Evolutionary conservation across 2,113 vertebrate genomes (phyloP).

Genomic region (Leucopsar rothschildi): DNA sequence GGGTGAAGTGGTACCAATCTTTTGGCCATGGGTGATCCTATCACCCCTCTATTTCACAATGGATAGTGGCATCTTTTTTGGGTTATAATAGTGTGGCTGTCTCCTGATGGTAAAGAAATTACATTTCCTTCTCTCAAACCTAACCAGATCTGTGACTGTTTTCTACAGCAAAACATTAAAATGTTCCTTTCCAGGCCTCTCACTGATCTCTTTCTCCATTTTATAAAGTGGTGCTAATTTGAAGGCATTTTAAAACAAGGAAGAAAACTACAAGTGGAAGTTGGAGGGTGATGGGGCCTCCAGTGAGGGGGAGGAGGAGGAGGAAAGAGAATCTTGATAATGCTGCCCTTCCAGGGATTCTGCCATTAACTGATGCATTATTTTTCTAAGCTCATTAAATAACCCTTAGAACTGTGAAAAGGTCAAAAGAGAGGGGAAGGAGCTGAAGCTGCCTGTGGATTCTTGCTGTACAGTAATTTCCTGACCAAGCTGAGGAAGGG

Average conservation of each 20-base stretch:
- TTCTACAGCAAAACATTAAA: not conserved
- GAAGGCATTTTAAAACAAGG: conserved; percentile 22
- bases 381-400: conserved; percentile 63
- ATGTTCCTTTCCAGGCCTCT: not conserved
- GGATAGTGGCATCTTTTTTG: not conserved
- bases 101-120: not conserved
- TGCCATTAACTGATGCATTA: conserved; percentile 52
- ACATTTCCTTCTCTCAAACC: not conserved
- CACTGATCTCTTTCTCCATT: not conserved
- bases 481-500: not conserved
- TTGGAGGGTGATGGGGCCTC: conserved; percentile 14
- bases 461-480: not conserved
- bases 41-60: not conserved
- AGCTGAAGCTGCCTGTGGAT: conserved; percentile 41
- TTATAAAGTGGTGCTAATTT: conserved; percentile 5
- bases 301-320: conserved; percentile 28
- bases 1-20: not conserved
- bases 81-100: not conserved
- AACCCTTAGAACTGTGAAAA: conserved; percentile 51
- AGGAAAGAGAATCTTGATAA: not conserved
- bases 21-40: not conserved
- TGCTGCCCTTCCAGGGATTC: conserved; percentile 42
- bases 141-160: not conserved
- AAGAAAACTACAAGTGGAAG: not conserved
- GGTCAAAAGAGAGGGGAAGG: conserved; percentile 48